Percentiles rank a stretch among this genome's conserved stretches.
Conservation (phyloP, 2,113 vertebrate species). For the Ginglymostoma cirratum region DNA sequence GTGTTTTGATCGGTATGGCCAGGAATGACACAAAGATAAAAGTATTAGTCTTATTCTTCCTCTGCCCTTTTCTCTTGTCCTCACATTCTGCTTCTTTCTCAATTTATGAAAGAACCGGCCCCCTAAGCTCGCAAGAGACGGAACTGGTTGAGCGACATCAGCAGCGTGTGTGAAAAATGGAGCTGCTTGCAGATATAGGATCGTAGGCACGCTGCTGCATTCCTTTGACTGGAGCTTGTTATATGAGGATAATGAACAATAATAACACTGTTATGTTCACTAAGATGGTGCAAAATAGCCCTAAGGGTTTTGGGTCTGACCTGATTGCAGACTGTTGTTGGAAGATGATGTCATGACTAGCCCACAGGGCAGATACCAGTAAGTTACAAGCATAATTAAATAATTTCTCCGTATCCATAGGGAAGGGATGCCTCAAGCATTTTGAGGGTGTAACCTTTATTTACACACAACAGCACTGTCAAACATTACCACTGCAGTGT, state of each 20-base stretch:
- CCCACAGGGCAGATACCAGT: background rate
- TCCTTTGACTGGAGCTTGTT: background rate
- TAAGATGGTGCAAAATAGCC: background rate
- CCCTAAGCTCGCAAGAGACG: background rate
- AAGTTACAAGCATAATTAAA: background rate
- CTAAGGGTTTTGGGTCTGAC: background rate
- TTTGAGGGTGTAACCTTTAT: background rate
- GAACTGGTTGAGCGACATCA: background rate
- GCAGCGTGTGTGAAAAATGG: background rate
- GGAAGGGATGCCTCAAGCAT: background rate
- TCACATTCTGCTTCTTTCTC: background rate
- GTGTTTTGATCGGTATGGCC: background rate
- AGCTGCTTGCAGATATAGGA: background rate
- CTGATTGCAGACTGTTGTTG: background rate
- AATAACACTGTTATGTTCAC: background rate
- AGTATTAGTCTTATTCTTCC: background rate
- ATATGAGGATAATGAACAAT: background rate
- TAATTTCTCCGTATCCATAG: background rate
- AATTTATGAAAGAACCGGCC: background rate
- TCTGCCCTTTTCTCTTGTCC: background rate
- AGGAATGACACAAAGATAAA: background rate
- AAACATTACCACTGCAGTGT: background rate
- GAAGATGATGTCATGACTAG: background rate
- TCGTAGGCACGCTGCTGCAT: background rate
- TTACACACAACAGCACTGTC: background rate